phyloP scores from a whole-genome alignment of 1,140 invertebrate genomes.

The Triops cancriformis region DNA sequence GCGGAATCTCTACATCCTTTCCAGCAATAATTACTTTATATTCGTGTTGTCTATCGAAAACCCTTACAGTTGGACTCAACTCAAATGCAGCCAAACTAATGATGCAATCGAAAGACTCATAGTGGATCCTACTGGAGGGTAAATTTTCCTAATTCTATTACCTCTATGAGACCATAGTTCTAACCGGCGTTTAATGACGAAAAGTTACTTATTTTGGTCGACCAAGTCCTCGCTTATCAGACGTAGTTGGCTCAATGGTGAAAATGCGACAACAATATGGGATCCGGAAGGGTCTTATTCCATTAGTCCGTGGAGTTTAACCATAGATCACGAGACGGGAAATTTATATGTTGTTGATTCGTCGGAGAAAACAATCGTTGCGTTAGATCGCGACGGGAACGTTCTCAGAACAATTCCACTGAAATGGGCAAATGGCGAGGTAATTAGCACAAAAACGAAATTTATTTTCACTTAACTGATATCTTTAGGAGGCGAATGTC shows the following conservation, averaged over 20 bases:
- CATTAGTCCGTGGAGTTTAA: neutral
- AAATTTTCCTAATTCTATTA: neutral
- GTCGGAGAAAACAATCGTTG: neutral
- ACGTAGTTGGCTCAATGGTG: neutral
- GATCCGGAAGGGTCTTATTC: neutral
- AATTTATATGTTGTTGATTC: neutral
- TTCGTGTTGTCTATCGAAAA: neutral
- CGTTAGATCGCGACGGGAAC: neutral
- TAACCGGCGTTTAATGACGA: neutral
- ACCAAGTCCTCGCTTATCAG: neutral
- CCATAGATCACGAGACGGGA: neutral
- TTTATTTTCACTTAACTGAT: neutral
- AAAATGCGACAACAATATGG: neutral
- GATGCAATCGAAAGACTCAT: neutral
- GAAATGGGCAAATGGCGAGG: conserved; percentile 3
- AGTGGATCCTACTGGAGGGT: neutral
- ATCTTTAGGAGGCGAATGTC: neutral
- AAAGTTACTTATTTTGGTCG: neutral
- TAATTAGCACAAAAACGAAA: neutral
- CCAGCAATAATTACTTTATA: neutral
- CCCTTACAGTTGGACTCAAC: neutral
- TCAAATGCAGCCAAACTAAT: neutral
- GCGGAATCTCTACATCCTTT: neutral
- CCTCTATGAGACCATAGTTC: neutral
- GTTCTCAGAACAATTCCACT: neutral